Percentiles rank a stretch among this genome's conserved stretches.
Evolutionary conservation across 2,797 vertebrate species (phyloP).

Genomic region (Valencia hispanica): DNA sequence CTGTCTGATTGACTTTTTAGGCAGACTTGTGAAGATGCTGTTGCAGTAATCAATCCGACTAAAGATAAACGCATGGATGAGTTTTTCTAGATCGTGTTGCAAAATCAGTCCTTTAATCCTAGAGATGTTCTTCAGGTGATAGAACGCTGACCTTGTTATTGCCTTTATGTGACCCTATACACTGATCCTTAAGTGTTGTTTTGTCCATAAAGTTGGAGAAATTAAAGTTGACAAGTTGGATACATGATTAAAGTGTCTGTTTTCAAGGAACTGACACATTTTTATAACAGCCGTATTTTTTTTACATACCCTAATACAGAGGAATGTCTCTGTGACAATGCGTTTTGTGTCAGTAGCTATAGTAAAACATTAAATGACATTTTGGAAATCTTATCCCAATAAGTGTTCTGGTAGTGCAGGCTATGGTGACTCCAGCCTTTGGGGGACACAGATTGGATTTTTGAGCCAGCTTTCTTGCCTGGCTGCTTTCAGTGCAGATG

Average conservation of each 20-base stretch:
- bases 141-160: too few relatives aligned
- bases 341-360: neutral
- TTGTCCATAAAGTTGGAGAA: neutral
- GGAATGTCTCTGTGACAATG: neutral
- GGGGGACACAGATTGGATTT: neutral
- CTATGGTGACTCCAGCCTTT: neutral
- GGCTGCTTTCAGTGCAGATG: neutral
- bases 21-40: too few relatives aligned
- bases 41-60: too few relatives aligned
- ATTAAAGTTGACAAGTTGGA: too few relatives aligned
- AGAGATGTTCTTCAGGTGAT: too few relatives aligned
- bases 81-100: too few relatives aligned
- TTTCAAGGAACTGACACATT: neutral
- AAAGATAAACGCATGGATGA: too few relatives aligned
- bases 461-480: neutral
- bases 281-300: too few relatives aligned
- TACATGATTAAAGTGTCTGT: neutral
- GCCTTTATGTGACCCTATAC: too few relatives aligned
- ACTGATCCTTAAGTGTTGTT: neutral
- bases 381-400: neutral
- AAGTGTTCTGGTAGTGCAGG: neutral
- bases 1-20: too few relatives aligned
- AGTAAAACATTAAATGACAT: neutral
- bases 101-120: too few relatives aligned
- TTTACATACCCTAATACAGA: neutral